Conservation (phyloP, 1,140 invertebrate genomes). For the Brachionus asplanchnoidis region DNA sequence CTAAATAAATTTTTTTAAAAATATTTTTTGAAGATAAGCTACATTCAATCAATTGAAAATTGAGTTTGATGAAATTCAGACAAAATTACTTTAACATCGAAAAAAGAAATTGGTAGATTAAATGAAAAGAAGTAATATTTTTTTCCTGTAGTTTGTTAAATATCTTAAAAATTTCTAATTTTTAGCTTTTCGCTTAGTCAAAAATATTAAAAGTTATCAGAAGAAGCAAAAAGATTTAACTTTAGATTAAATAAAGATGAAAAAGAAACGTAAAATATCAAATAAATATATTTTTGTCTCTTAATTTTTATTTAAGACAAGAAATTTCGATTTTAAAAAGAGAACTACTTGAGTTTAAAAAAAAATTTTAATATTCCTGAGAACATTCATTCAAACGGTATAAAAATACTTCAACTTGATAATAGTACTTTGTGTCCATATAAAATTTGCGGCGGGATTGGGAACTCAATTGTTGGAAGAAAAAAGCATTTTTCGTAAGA, state of each 20-base stretch:
- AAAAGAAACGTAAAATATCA: neutral
- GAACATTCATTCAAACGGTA: neutral
- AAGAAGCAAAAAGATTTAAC: neutral
- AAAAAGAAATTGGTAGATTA: neutral
- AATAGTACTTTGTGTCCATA: neutral
- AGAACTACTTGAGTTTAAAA: neutral
- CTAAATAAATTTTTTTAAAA: no score
- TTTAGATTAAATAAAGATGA: neutral
- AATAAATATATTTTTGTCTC: neutral
- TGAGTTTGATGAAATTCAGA: neutral
- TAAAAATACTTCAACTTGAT: neutral
- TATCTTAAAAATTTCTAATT: neutral
- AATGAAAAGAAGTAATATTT: neutral
- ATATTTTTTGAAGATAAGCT: no score
- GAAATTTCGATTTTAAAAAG: neutral
- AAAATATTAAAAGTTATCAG: neutral
- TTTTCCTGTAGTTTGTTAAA: neutral
- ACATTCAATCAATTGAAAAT: no score
- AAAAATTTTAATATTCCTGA: neutral
- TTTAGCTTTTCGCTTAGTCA: neutral
- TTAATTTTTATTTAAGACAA: neutral
- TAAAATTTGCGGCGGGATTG: neutral
- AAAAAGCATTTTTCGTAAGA: neutral
- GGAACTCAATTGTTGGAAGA: neutral
- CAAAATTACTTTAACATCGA: neutral